Base-by-base conservation (phyloP, 2,113 vertebrate genomes). In the Pachycephala philippinensis region DNA sequence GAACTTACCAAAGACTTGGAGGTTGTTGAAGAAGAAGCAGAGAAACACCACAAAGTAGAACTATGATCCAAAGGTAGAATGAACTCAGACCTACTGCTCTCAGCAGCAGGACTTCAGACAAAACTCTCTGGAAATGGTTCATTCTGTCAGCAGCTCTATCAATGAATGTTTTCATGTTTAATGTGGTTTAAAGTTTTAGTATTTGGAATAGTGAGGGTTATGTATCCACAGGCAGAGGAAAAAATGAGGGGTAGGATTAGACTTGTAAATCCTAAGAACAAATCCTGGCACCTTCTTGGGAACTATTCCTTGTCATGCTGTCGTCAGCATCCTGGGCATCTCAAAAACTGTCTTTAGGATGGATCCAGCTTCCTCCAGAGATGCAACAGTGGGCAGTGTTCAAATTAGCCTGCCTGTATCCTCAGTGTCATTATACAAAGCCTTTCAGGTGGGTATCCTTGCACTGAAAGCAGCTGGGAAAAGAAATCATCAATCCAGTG, bases 391-490 rank as follows among this genome's bases (percentile, higher is more conserved):
- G 10, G 26, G 19, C 23, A 23, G 60, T 8, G 10, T 60, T 92
- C 68, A 76, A 45, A 16, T 54, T 18, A 61, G 15, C 60, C 33
- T 47, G 39, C 9, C 42, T 35, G 7, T 40, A 40, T 77, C 44
- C 35, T 49, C 76, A 21, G 15, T 10, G 30, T 42, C 23, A 31
- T 69, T 64, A 44, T n/a, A 53, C 33, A 40, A 33, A 91, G 44
- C 37, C 37, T 69, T 87, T 70, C 30, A 28, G 17, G 21, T 0
- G 0, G 18, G 26, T 74, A 42, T 40, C 31, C 1, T 1, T 35
- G 28, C 1, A 3, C 47, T 66, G 47, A 81, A 87, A 89, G 52
- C 69, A 42, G 20, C 1, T 81, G 60, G 13, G 47, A 1, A 1
- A 47, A 49, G 84, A 84, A 68, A 31, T 4, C 42, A 64, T 40